Percentiles rank a stretch among this genome's conserved stretches.
phyloP scores from a whole-genome alignment of 2,888 invertebrate genomes.

The Argyra leucocephala region DNA sequence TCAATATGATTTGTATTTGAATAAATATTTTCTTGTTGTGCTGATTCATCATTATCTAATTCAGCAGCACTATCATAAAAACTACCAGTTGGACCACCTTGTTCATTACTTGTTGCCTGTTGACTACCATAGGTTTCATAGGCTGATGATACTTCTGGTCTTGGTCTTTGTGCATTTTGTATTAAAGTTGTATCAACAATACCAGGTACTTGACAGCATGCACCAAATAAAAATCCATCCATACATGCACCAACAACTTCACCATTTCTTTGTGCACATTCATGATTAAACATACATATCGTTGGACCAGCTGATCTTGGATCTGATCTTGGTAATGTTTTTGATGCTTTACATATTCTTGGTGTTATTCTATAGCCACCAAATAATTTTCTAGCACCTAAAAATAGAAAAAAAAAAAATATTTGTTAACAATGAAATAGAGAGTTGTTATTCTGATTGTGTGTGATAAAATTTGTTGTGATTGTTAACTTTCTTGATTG shows the following conservation, averaged over 20 bases:
- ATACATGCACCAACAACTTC: conserved; percentile 82
- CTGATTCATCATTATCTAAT: conserved; percentile 30
- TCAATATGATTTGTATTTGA: conserved; percentile 18
- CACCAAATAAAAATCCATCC: conserved; percentile 73
- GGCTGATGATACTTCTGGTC: conserved; percentile 31
- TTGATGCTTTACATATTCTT: conserved; percentile 63
- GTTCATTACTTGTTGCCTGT: conserved; percentile 11
- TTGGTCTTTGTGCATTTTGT: conserved; percentile 34
- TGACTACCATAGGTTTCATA: conserved; percentile 29
- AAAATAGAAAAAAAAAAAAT: conserved; percentile 17
- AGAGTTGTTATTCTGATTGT: no score
- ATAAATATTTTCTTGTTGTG: conserved; percentile 25
- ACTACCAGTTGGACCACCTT: conserved; percentile 10
- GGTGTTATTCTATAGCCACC: conserved; percentile 82
- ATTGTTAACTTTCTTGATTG: no score
- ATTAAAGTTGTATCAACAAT: conserved; percentile 43
- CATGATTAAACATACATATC: conserved; percentile 89
- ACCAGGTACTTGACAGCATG: conserved; percentile 70
- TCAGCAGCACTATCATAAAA: conserved; percentile 27
- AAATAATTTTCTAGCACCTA: conserved; percentile 59
- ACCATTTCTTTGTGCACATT: conserved; percentile 69
- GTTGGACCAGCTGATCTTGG: conserved; percentile 55
- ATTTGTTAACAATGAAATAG: no score
- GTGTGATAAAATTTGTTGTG: no score
- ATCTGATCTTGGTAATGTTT: conserved; percentile 51